Evolutionary conservation across 2,888 invertebrate species (phyloP), one percentile per base, ranked within the genome.

Genomic region (Thereva nobilitata): DNA sequence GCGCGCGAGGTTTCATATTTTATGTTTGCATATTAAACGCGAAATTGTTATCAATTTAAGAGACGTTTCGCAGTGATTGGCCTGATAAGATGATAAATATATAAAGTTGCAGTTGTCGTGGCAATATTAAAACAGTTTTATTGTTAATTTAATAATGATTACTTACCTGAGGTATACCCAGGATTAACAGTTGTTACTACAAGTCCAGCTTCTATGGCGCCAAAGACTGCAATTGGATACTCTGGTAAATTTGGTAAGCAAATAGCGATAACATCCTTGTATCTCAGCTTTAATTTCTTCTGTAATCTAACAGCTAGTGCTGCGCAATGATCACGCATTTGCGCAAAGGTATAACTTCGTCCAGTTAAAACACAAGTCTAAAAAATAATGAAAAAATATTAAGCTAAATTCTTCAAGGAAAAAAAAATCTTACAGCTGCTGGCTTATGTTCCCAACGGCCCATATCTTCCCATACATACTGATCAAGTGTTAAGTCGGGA

Each of bases 171-270:
- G 41, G 89, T 92, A 74, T 92, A 92, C 68, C 86, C 77, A 0
- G 92, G 90, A 81, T 92, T 93, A 5, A 92, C 82, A 0, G 90
- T 87, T 0, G 91, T 90, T 3, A 89, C 84, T 8, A 86, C 75
- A 1, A 89, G 81, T 1, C 90, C 90, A 50, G 90, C 91, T 73
- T 87, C 87, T 40, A 89, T 73, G 38, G 86, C 83, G 0, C 90
- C 92, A 74, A 91, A 75, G 7, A 85, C 77, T 1, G 86, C 84
- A 9, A 91, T 80, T 0, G 88, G 85, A 74, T 85, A 89, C 78
- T 93, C 93, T 0, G 92, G 92, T 35, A 87, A 74, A 76, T 93
- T 93, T 0, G 91, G 91, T 65, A 92, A 75, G 74, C 91, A 85
- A 5, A 93, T 73, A 0, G 88, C 89, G 1, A 92, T 77, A 0